A percentile compares a stretch with the other conserved stretches of the same genome.
These are phyloP conservation scores for Paedocypris sp. DNA, from an alignment of 2,113 vertebrate species.

Conservation along the genomic window DNA sequence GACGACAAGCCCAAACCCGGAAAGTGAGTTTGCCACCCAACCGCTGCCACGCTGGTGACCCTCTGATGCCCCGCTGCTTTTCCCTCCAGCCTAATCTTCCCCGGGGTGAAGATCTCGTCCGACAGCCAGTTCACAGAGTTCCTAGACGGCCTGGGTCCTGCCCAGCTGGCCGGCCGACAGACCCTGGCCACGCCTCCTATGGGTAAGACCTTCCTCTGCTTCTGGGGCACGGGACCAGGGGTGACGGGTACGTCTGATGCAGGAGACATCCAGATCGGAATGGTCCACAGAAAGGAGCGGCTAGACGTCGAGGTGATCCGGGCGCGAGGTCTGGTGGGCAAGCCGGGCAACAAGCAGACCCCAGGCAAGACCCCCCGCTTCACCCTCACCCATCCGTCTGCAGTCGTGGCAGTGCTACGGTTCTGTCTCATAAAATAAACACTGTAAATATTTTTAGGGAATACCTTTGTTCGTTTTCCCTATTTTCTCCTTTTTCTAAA, in stretches of 20 bases:
- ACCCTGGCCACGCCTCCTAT: constrained; percentile 92
- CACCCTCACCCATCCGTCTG: too few species aligned
- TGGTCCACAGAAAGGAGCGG: constrained; percentile 95
- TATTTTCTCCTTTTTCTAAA: too few species aligned
- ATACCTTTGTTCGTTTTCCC: too few species aligned
- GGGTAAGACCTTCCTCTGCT: too few species aligned
- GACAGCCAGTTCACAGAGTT: constrained; percentile 96
- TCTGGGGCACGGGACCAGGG: too few species aligned
- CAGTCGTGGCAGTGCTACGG: too few species aligned
- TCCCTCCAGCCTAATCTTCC: constrained; percentile 78
- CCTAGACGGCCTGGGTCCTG: constrained; percentile 89
- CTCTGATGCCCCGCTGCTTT: not conserved
- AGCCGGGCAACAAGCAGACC: constrained; percentile 97
- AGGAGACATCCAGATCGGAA: constrained; percentile 98
- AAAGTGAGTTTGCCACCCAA: too few species aligned
- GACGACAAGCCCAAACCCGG: constrained; percentile 90
- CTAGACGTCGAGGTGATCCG: constrained; percentile 95
- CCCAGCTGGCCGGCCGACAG: constrained; percentile 88
- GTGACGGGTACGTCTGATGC: too few species aligned
- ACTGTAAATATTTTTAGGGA: too few species aligned
- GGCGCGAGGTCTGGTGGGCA: constrained; percentile 91
- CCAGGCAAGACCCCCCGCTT: constrained; percentile 66
- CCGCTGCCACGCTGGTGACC: too few species aligned
- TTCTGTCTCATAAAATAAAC: too few species aligned
- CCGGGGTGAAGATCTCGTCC: constrained; percentile 82